These are phyloP conservation scores for Euschistus heros DNA, from an alignment of 1,140 invertebrate genomes.

Conservation along the genomic window DNA sequence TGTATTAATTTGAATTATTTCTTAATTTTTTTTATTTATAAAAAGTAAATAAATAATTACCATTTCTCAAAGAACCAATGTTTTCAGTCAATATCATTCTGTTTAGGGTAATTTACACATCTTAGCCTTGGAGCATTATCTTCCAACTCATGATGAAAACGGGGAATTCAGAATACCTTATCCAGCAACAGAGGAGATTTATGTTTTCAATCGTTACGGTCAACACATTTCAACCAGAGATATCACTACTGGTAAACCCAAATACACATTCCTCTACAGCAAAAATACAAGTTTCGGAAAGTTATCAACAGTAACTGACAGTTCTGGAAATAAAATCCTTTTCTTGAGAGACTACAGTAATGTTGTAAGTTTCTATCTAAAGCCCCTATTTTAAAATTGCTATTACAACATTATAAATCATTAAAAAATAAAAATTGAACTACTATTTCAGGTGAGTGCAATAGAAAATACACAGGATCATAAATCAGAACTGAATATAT, in stretches of 20 bases:
- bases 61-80: too few species aligned
- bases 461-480: constrained; percentile 90
- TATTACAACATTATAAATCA: background rate
- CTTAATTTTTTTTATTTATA: too few species aligned
- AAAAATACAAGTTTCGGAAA: constrained; percentile 95
- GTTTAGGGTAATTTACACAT: constrained; percentile 65
- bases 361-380: constrained; percentile 42
- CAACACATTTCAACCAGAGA: constrained; percentile 90
- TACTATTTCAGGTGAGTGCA: constrained; percentile 49
- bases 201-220: constrained; percentile 88
- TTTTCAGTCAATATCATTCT: background rate
- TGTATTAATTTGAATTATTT: too few species aligned
- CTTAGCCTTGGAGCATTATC: constrained; percentile 76
- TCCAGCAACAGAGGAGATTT: constrained; percentile 81
- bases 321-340: constrained; percentile 84
- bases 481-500: constrained; percentile 80
- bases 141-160: constrained; percentile 78
- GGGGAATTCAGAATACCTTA: constrained; percentile 89
- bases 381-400: background rate
- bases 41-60: too few species aligned
- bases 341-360: constrained; percentile 83
- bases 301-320: constrained; percentile 82
- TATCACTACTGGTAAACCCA: constrained; percentile 78
- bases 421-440: background rate
- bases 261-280: constrained; percentile 91